phyloP scores from a whole-genome alignment of 2,888 invertebrate genomes.

The Heliothis peltigera region DNA sequence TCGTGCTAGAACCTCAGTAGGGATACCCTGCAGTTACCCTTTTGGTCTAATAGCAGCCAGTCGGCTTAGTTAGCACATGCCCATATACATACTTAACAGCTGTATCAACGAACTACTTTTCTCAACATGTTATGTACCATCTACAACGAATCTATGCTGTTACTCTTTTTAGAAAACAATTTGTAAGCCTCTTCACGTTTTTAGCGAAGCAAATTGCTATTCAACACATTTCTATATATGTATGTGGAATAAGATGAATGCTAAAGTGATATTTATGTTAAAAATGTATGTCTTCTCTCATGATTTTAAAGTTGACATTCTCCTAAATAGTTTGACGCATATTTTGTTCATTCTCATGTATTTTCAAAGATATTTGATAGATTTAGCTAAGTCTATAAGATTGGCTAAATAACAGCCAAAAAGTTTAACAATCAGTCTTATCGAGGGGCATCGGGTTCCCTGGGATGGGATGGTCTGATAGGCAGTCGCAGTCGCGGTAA shows the following conservation, averaged over 20 bases:
- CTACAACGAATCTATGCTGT: conserved; percentile 18
- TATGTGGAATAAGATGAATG: not conserved
- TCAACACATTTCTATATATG: not conserved
- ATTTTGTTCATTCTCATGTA: too few relatives aligned
- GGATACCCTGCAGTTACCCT: conserved; percentile 15
- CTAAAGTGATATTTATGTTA: not conserved
- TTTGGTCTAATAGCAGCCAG: conserved; percentile 51
- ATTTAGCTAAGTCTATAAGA: too few relatives aligned
- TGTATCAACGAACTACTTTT: conserved; percentile 48
- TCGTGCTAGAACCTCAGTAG: conserved; percentile 32
- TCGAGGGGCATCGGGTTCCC: too few relatives aligned
- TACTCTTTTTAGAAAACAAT: conserved; percentile 27
- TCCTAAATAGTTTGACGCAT: too few relatives aligned
- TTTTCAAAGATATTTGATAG: too few relatives aligned
- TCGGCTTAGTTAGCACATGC: conserved; percentile 50
- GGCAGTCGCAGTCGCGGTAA: too few relatives aligned
- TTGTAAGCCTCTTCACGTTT: conserved; percentile 9
- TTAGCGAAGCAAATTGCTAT: conserved; percentile 37
- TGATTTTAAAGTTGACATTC: too few relatives aligned
- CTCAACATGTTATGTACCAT: conserved; percentile 27
- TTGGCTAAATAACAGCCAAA: too few relatives aligned
- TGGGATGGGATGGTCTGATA: too few relatives aligned
- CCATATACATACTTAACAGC: conserved; percentile 56
- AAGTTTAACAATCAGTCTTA: too few relatives aligned
- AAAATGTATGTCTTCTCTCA: not conserved